Evolutionary conservation across 2,113 vertebrate genomes (phyloP).

Genomic region (Tetrao urogallus): DNA sequence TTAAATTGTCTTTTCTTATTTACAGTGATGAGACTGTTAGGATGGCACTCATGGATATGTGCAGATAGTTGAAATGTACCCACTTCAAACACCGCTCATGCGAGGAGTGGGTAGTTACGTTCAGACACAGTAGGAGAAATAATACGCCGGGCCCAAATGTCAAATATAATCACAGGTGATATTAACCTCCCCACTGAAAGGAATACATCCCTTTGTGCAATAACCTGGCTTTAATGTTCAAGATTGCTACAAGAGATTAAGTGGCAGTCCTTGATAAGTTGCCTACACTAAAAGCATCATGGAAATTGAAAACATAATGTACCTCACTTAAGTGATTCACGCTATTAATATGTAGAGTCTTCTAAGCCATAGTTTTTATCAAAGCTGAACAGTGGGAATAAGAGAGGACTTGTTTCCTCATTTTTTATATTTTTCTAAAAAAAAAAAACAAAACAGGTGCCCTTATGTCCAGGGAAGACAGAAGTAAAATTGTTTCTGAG

Average conservation of each 20-base stretch:
- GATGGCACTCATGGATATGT: slow-evolving; percentile 37
- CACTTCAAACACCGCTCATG: slow-evolving; percentile 36
- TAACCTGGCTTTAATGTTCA: slow-evolving; percentile 59
- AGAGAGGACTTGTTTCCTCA: background rate
- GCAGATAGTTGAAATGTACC: slow-evolving; percentile 52
- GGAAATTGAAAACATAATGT: slow-evolving; percentile 71
- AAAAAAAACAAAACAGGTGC: background rate
- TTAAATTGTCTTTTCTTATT: slow-evolving; percentile 54
- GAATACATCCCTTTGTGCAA: slow-evolving; percentile 56
- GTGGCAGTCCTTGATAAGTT: slow-evolving; percentile 43
- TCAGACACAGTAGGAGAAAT: slow-evolving; percentile 24
- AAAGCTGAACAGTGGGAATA: background rate
- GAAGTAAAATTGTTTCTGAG: background rate
- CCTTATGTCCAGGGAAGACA: background rate
- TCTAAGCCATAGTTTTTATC: background rate
- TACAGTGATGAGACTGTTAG: background rate
- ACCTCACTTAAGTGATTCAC: slow-evolving; percentile 70
- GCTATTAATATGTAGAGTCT: slow-evolving; percentile 60
- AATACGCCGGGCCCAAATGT: slow-evolving; percentile 53
- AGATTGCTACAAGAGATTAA: slow-evolving; percentile 55
- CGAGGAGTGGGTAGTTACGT: slow-evolving; percentile 29
- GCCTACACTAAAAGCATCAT: slow-evolving; percentile 60
- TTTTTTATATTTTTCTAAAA: background rate
- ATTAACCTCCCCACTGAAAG: slow-evolving; percentile 51
- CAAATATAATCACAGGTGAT: slow-evolving; percentile 62